Percentiles rank a stretch among this genome's conserved stretches.
phyloP scores from a whole-genome alignment of 2,113 vertebrate species.

The Istiophorus platypterus region DNA sequence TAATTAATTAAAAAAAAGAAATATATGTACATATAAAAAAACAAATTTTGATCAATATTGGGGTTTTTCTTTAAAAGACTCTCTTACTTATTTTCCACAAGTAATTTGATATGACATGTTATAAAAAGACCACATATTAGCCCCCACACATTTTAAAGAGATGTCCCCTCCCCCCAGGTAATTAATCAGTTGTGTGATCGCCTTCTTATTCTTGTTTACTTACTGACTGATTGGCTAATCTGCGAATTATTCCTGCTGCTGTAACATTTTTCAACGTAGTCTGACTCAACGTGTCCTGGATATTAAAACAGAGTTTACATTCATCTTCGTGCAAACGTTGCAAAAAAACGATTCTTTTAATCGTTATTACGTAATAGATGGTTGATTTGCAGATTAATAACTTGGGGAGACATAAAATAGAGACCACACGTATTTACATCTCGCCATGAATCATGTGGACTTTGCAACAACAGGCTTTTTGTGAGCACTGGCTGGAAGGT shows the following conservation, averaged over 20 bases:
- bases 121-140: neutral
- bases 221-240: slow-evolving; percentile 24
- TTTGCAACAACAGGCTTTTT: slow-evolving; percentile 33
- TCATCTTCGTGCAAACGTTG: slow-evolving; percentile 16
- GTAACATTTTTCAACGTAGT: neutral
- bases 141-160: neutral
- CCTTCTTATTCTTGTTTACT: neutral
- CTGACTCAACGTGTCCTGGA: neutral
- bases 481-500: slow-evolving; percentile 14
- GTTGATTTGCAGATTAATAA: slow-evolving; percentile 3
- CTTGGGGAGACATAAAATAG: neutral
- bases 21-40: too few species aligned
- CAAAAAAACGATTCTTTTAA: neutral
- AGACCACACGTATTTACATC: slow-evolving; percentile 28
- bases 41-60: neutral
- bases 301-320: neutral
- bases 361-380: neutral
- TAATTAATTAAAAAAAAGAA: too few species aligned
- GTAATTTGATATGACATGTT: neutral
- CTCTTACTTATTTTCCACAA: neutral
- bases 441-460: neutral
- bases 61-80: neutral
- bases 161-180: neutral
- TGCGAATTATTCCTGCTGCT: slow-evolving; percentile 15
- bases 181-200: neutral